Evolutionary conservation across 2,888 invertebrate genomes (phyloP).

Genomic region (Cerastis leucographa): DNA sequence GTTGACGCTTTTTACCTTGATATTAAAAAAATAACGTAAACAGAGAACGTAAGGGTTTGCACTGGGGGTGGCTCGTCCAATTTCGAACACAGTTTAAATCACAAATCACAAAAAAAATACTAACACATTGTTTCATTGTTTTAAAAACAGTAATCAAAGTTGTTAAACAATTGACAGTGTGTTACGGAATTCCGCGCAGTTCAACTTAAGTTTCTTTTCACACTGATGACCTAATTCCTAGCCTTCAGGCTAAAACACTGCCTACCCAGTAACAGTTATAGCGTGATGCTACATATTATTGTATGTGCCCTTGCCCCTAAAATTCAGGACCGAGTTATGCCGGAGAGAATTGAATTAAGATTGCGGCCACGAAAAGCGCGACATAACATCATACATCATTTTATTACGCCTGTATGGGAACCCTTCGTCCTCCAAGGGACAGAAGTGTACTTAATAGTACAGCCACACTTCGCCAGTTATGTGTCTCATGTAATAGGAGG

Average conservation of each 20-base stretch:
- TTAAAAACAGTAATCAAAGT: not conserved
- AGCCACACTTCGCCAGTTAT: not conserved
- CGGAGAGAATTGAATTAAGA: slow-evolving; percentile 58
- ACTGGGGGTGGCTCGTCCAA: not conserved
- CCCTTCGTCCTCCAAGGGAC: not conserved
- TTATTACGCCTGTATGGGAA: not conserved
- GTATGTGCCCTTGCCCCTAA: slow-evolving; percentile 45
- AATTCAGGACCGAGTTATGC: slow-evolving; percentile 56
- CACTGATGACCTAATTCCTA: not conserved
- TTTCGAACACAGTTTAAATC: not conserved
- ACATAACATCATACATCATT: not conserved
- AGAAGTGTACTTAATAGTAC: not conserved
- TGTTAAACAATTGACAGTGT: not conserved
- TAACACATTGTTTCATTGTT: not conserved
- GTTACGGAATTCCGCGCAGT: not conserved
- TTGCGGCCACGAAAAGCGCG: slow-evolving; percentile 43
- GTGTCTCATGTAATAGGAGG: not conserved
- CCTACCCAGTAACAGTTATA: slow-evolving; percentile 21
- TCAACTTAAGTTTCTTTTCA: not conserved
- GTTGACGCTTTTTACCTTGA: too few species aligned
- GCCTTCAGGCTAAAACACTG: not conserved
- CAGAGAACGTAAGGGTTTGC: too few species aligned
- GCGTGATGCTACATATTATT: slow-evolving; percentile 35
- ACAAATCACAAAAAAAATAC: not conserved
- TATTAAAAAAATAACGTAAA: too few species aligned